phyloP scores from a whole-genome alignment of 37 sponge, comb jelly and placozoan genomes.

The Ianthella basta region DNA sequence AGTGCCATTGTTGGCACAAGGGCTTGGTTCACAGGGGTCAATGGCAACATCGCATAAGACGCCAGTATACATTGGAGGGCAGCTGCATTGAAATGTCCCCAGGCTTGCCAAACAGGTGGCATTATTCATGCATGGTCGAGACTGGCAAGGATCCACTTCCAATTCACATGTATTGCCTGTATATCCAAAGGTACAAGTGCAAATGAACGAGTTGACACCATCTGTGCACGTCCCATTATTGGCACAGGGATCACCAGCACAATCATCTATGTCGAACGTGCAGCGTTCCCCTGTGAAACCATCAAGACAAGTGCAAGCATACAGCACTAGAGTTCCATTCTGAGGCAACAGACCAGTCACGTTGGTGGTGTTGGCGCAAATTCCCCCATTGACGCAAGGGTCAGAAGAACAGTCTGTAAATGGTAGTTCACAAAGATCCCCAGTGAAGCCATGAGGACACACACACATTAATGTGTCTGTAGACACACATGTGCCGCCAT shows the following conservation, averaged over 20 bases:
- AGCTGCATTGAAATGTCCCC: background rate
- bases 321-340: background rate
- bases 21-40: constrained; percentile 22
- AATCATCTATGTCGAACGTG: constrained; percentile 38
- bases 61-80: constrained; percentile 26
- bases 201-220: constrained; percentile 13
- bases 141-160: background rate
- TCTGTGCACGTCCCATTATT: constrained; percentile 49
- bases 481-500: background rate
- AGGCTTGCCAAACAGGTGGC: constrained; percentile 15
- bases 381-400: constrained; percentile 62
- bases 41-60: constrained; percentile 10
- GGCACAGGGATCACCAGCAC: constrained; percentile 19
- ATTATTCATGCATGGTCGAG: constrained; percentile 30
- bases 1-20: constrained; percentile 34
- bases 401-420: constrained; percentile 15
- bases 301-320: background rate
- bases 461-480: constrained; percentile 4
- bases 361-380: constrained; percentile 31
- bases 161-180: constrained; percentile 27
- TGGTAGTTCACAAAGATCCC: background rate
- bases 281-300: constrained; percentile 42
- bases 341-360: background rate
- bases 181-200: constrained; percentile 14
- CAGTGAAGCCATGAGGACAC: constrained; percentile 14